Conservation (phyloP, 2,888 invertebrate genomes). For the Ormyrus pomaceus region DNA sequence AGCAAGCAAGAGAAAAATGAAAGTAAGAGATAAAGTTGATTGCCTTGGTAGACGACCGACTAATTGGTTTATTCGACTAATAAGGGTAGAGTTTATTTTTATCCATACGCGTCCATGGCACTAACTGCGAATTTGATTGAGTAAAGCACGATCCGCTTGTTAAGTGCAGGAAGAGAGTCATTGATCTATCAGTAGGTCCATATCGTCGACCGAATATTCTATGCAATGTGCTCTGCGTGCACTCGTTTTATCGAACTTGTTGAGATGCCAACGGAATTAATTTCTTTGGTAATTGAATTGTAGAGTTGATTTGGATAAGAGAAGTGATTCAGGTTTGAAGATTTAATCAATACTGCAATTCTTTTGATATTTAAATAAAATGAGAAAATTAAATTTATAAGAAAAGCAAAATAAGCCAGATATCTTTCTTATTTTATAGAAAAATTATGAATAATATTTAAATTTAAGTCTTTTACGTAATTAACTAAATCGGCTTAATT, state of each 20-base stretch:
- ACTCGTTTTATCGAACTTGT: background rate
- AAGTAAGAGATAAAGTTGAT: conserved; percentile 56
- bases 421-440: too few relatives aligned
- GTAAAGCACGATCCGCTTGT: conserved; percentile 62
- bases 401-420: too few relatives aligned
- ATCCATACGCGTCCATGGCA: conserved; percentile 59
- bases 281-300: background rate
- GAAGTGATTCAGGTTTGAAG: too few relatives aligned
- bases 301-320: background rate
- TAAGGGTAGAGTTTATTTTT: conserved; percentile 63
- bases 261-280: background rate
- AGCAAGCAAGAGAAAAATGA: conserved; percentile 38
- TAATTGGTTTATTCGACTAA: conserved; percentile 65
- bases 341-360: too few relatives aligned
- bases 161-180: conserved; percentile 67
- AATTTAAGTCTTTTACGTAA: too few relatives aligned
- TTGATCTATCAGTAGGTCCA: conserved; percentile 64
- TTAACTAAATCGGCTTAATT: too few relatives aligned
- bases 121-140: conserved; percentile 63
- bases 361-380: too few relatives aligned
- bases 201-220: conserved; percentile 43
- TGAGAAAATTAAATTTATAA: too few relatives aligned
- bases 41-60: conserved; percentile 60
- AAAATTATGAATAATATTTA: too few relatives aligned
- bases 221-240: background rate